These are phyloP conservation scores for Atta colombica DNA, from an alignment of 1,140 invertebrate species.

Conservation along the genomic window DNA sequence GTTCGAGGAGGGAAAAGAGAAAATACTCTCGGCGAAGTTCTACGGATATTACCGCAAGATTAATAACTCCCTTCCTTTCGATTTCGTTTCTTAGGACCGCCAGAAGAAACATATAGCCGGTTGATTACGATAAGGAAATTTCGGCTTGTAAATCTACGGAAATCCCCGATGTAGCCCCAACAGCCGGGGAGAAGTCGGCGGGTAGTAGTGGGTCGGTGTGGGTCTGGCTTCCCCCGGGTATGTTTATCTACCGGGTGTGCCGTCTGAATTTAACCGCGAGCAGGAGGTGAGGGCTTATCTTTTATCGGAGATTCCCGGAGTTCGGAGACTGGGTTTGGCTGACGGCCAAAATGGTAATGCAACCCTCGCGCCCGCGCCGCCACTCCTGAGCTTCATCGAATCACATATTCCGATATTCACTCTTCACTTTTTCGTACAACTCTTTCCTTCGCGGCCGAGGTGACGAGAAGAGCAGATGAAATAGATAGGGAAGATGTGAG, in stretches of 20 bases:
- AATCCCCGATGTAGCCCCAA: constrained; percentile 59
- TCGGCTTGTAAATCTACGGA: constrained; percentile 73
- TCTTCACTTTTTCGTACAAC: constrained; percentile 74
- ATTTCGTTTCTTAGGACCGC: constrained; percentile 57
- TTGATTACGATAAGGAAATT: constrained; percentile 76
- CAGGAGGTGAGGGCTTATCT: constrained; percentile 74
- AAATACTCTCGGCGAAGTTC: constrained; percentile 9
- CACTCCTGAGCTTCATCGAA: constrained; percentile 69
- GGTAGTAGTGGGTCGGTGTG: constrained; percentile 27
- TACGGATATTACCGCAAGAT: constrained; percentile 44
- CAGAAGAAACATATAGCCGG: constrained; percentile 32
- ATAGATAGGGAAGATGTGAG: constrained; percentile 11
- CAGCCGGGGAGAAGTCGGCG: constrained; percentile 46
- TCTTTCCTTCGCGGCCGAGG: constrained; percentile 60
- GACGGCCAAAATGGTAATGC: constrained; percentile 80
- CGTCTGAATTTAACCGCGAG: constrained; percentile 68
- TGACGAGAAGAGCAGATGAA: background rate
- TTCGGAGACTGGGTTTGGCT: constrained; percentile 73
- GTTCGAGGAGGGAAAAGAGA: background rate
- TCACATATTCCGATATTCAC: constrained; percentile 80
- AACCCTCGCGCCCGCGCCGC: constrained; percentile 46
- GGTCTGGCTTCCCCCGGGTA: constrained; percentile 63
- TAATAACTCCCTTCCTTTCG: constrained; percentile 55
- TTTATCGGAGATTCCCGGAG: constrained; percentile 74
- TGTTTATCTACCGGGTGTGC: constrained; percentile 76